Base-by-base conservation (phyloP, 2,888 invertebrate genomes). In the Furcula furcula region DNA sequence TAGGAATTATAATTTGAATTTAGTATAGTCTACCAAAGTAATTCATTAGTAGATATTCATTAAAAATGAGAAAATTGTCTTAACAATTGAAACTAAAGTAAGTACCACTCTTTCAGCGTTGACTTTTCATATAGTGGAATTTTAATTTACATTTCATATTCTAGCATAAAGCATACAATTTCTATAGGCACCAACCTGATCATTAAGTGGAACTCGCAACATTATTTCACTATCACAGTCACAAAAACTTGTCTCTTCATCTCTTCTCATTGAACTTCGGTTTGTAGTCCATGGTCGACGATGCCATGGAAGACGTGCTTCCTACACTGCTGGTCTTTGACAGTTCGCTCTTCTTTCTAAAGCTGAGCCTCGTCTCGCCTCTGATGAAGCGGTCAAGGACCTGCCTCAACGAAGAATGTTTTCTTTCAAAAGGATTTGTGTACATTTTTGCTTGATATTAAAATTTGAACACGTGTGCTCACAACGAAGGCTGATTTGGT, bases 381-480 rank as follows among this genome's bases (percentile, higher is more conserved):
- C 49, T 59, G 48, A 93, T 80, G 41, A 93, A 79, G 40, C 90
- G 90, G 67, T 93, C 93, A 58, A 93, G 78, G 60, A 91, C 89
- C 65, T 93, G 92, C 55, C 92, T 89, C 66, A 93, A 86, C 35
- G 91, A 91, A 9, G 92, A 92, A 69, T 93, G 93, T 56, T 93
- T 93, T 52, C 93, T 90, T 52, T 93, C 92, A 67, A 93, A 93
- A 34, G 93, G 93, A 70, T 93, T 93, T 40, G 93, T 92, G 61
- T 91, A 93, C 93, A 93, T 92, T 55, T 76, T 87, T 10, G 7
- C 6, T 31, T 29, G 19, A 16, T 35, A 37, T 35, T 45, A 33
- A 50, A 49, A 32, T 40, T 36, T 41, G 28, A 42, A 59, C 45
- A 62, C 78, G 82, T 75, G 55, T 53, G 65, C 47, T 58, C 55